A percentile compares a stretch with the other conserved stretches of the same genome.
Evolutionary conservation across 2,888 invertebrate genomes (phyloP).

Genomic region (Tetanocera ferruginea): DNA sequence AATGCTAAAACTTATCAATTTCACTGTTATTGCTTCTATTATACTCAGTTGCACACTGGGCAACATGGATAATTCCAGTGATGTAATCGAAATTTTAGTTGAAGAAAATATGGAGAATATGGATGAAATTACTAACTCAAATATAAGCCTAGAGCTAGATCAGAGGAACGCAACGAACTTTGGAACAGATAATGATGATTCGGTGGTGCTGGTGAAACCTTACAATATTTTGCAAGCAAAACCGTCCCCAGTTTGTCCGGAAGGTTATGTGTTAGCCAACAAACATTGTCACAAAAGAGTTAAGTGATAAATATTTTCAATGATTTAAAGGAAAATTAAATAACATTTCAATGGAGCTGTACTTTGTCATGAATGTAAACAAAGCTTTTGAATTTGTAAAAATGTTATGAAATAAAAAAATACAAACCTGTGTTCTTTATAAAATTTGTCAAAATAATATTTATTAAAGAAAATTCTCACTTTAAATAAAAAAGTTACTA

Average conservation of each 20-base stretch:
- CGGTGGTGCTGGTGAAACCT: slow-evolving; percentile 52
- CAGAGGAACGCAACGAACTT: neutral
- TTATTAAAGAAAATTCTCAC: too few relatives aligned
- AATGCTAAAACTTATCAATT: neutral
- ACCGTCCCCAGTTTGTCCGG: slow-evolving; percentile 52
- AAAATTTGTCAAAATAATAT: too few relatives aligned
- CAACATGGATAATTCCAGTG: neutral
- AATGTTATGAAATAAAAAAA: too few relatives aligned
- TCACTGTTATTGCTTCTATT: neutral
- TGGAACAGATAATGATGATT: neutral
- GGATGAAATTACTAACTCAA: neutral
- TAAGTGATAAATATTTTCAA: slow-evolving; percentile 41
- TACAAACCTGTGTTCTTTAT: too few relatives aligned
- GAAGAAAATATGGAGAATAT: neutral
- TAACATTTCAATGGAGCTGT: too few relatives aligned
- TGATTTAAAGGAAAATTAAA: too few relatives aligned
- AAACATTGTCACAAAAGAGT: slow-evolving; percentile 62
- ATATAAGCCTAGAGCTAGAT: neutral
- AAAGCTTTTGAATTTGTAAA: too few relatives aligned
- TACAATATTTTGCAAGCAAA: slow-evolving; percentile 60
- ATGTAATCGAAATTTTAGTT: neutral
- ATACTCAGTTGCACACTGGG: neutral
- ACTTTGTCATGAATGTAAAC: too few relatives aligned
- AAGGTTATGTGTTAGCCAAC: slow-evolving; percentile 60
- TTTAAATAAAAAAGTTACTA: too few relatives aligned